These are phyloP conservation scores for Eristalis tenax DNA, from an alignment of 2,888 invertebrate genomes.

Conservation along the genomic window DNA sequence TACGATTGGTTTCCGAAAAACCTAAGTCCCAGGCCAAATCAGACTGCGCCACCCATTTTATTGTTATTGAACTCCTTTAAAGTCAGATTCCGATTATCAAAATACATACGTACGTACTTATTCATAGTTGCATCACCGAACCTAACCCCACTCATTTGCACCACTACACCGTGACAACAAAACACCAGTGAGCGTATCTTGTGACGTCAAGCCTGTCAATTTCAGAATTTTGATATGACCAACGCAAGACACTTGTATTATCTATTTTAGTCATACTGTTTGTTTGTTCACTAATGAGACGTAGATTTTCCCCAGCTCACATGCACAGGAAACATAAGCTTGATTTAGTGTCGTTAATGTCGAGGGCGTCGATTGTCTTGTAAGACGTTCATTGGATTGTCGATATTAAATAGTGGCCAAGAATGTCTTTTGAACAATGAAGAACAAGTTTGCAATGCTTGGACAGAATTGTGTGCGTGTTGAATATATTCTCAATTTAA, in stretches of 20 bases:
- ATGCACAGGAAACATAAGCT: not conserved
- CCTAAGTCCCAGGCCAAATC: no score
- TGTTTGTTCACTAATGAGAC: no score
- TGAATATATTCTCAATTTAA: not conserved
- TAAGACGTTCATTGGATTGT: not conserved
- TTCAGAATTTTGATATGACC: not conserved
- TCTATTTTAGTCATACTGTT: not conserved
- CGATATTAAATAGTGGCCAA: not conserved
- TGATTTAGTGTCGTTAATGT: not conserved
- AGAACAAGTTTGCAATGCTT: not conserved
- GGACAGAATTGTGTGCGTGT: not conserved
- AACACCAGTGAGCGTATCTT: not conserved
- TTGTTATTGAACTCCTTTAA: no score
- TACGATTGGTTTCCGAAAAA: no score
- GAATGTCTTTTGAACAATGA: not conserved
- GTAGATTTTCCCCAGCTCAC: not conserved
- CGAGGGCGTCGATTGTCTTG: not conserved
- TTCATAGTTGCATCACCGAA: not conserved
- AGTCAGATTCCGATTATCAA: no score
- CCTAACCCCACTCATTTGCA: not conserved
- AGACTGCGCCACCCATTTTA: no score
- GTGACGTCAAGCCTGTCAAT: not conserved
- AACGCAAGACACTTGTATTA: not conserved
- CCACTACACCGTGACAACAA: not conserved
- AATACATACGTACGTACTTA: not conserved